Percentiles rank a stretch among this genome's conserved stretches.
Evolutionary conservation across 2,113 vertebrate species (phyloP).

Genomic region (Atractosteus spatula): DNA sequence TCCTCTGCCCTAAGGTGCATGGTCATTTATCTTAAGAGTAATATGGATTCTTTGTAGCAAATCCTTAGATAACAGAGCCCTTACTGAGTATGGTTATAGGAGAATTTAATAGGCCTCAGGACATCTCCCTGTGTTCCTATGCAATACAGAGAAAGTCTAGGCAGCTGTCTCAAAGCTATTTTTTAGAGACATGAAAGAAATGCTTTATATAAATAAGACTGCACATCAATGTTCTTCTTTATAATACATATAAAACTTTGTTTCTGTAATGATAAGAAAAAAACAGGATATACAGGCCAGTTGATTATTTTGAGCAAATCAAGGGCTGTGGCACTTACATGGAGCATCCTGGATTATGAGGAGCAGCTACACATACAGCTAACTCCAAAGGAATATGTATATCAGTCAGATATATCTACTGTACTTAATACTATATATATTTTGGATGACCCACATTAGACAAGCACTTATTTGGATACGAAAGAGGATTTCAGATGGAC

Average conservation of each 20-base stretch:
- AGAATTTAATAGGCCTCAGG: conserved; percentile 9
- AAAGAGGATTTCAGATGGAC: no score
- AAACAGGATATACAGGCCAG: neutral
- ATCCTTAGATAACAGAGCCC: conserved; percentile 2
- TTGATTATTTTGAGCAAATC: neutral
- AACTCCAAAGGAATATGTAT: neutral
- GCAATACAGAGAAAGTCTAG: neutral
- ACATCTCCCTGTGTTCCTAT: neutral
- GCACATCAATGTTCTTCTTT: neutral
- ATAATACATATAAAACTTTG: neutral
- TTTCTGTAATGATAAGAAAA: neutral
- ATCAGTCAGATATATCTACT: neutral
- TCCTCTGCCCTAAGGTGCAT: neutral
- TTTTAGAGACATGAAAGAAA: neutral
- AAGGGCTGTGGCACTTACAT: neutral
- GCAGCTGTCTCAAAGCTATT: neutral
- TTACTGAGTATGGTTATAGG: neutral
- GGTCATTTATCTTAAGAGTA: conserved; percentile 12
- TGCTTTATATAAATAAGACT: neutral
- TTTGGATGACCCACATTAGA: no score
- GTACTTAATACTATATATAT: no score
- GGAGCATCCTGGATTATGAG: neutral
- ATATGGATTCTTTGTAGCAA: conserved; percentile 10
- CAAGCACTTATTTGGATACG: no score
- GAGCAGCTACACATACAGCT: neutral